These are phyloP conservation scores for Sarcophaga rosellei DNA, from an alignment of 2,888 invertebrate genomes.

Conservation along the genomic window DNA sequence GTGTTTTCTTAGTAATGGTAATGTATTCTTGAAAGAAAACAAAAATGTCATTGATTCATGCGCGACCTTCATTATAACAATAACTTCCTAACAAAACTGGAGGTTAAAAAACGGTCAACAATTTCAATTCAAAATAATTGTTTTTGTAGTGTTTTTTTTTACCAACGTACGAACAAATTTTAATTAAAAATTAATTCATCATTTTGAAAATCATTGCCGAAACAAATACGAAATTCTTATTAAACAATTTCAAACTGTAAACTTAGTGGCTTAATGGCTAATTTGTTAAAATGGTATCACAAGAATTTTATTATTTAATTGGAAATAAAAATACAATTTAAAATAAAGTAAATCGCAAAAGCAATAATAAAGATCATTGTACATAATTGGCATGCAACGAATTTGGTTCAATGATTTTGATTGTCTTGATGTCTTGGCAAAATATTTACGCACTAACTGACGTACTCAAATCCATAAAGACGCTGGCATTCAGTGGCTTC, in stretches of 20 bases:
- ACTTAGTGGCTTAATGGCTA: background rate
- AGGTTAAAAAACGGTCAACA: background rate
- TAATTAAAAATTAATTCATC: background rate
- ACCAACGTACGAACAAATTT: too few species aligned
- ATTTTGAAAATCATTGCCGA: background rate
- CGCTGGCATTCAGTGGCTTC: conserved; percentile 59
- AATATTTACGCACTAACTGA: background rate
- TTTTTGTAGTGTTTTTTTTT: too few species aligned
- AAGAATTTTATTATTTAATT: too few species aligned
- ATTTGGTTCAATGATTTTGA: conserved; percentile 68
- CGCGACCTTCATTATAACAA: background rate
- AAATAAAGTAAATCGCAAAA: background rate
- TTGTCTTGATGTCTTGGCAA: conserved; percentile 60
- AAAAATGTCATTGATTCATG: background rate
- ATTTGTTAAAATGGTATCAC: background rate
- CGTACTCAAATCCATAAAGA: too few species aligned
- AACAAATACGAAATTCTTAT: too few species aligned
- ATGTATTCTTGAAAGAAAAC: too few species aligned
- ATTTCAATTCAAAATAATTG: background rate
- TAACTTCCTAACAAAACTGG: background rate
- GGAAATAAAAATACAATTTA: background rate
- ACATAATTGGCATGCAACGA: conserved; percentile 59
- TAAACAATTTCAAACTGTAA: too few species aligned
- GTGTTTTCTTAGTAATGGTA: too few species aligned
- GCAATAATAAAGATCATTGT: background rate